Conservation (phyloP, 23 tunicate genomes). For the Pegea sp. region DNA sequence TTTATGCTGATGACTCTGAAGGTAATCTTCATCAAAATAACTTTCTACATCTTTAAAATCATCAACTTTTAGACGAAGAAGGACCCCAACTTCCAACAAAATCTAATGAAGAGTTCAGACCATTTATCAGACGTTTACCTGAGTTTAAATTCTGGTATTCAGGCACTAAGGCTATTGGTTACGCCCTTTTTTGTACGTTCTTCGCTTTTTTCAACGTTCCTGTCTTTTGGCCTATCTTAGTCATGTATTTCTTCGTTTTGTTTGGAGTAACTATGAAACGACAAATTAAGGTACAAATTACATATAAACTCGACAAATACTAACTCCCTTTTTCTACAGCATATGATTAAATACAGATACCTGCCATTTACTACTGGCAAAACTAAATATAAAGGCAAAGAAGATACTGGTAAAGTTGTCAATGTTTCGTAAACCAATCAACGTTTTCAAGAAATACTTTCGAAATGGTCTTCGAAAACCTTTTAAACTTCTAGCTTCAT, state of each 20-base stretch:
- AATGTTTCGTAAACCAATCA: too few species aligned
- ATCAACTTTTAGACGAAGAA: constrained; percentile 22
- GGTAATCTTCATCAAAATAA: constrained; percentile 11
- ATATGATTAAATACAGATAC: constrained; percentile 89
- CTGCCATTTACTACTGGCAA: constrained; percentile 92
- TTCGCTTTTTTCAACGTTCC: constrained; percentile 85
- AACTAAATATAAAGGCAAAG: constrained; percentile 96
- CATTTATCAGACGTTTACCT: constrained; percentile 81
- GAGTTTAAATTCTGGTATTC: constrained; percentile 95
- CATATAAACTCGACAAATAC: not conserved
- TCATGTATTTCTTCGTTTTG: constrained; percentile 91
- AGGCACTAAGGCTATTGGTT: constrained; percentile 41
- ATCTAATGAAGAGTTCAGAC: constrained; percentile 59
- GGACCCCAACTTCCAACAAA: constrained; percentile 80
- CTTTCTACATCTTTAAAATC: not conserved
- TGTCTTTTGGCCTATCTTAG: constrained; percentile 97
- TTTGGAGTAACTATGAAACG: constrained; percentile 94
- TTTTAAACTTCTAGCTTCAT: too few species aligned
- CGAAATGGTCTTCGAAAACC: too few species aligned
- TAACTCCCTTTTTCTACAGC: constrained; percentile 17
- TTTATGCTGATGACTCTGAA: constrained; percentile 83
- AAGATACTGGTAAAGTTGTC: constrained; percentile 88
- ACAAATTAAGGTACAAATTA: constrained; percentile 64
- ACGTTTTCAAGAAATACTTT: too few species aligned
- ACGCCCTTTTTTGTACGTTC: constrained; percentile 61